A percentile compares a stretch with the other conserved stretches of the same genome.
These are phyloP conservation scores for Aricia artaxerxes DNA, from an alignment of 2,888 invertebrate species.

Conservation along the genomic window DNA sequence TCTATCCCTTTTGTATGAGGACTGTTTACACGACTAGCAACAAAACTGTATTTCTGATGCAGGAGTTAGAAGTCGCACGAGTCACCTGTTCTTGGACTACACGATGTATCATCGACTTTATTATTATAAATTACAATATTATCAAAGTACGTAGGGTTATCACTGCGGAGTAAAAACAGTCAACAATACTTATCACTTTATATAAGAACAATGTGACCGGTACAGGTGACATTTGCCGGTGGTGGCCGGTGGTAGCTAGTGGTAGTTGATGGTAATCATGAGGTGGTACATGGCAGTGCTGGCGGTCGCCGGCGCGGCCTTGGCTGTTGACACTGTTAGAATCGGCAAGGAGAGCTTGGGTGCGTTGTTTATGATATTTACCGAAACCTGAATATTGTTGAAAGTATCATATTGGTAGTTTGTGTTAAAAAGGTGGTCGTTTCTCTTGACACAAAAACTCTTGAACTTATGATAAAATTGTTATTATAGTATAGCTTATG, in stretches of 20 bases:
- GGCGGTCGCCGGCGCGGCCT: slow-evolving; percentile 54
- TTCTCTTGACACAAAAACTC: no score
- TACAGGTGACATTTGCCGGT: neutral
- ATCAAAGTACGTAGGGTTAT: neutral
- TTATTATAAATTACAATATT: neutral
- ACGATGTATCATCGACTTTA: neutral
- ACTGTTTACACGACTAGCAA: no score
- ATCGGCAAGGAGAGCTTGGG: slow-evolving; percentile 64
- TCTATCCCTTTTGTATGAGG: no score
- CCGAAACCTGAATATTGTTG: no score
- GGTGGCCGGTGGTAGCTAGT: neutral
- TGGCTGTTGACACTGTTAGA: slow-evolving; percentile 51
- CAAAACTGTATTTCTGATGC: no score
- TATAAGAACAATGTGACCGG: neutral
- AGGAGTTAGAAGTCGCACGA: neutral
- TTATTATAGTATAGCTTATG: no score
- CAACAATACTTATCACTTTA: neutral
- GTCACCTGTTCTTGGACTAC: neutral
- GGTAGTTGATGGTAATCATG: slow-evolving; percentile 36
- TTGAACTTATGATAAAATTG: no score
- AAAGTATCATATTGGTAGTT: no score
- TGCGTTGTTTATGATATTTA: slow-evolving; percentile 45
- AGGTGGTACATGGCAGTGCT: slow-evolving; percentile 54
- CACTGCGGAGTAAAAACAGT: neutral
- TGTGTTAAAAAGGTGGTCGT: no score